phyloP scores from a whole-genome alignment of 2,797 vertebrate genomes.

The Galago senegalensis region DNA sequence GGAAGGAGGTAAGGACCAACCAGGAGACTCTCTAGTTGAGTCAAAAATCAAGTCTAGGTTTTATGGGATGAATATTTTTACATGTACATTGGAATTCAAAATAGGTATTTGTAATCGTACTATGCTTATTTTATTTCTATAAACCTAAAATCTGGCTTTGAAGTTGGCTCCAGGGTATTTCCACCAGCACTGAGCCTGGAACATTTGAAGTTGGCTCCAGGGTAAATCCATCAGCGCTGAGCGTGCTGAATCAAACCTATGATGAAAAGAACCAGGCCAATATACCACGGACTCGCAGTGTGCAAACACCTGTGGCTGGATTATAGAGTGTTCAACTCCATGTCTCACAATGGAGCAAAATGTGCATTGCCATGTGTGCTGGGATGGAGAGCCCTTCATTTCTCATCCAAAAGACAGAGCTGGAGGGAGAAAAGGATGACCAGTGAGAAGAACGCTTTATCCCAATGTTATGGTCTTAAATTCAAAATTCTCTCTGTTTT shows the following conservation, averaged over 20 bases:
- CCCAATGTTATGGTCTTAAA: constrained; percentile 7
- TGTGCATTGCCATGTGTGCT: too few species aligned
- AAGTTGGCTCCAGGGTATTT: constrained; percentile 44
- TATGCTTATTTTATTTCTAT: constrained; percentile 62
- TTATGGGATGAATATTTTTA: constrained; percentile 54
- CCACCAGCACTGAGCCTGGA: constrained; percentile 50
- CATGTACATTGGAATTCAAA: constrained; percentile 50
- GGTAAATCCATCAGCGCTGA: constrained; percentile 46
- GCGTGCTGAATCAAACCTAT: constrained; percentile 51
- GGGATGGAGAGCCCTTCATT: neutral
- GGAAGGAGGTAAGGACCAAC: neutral
- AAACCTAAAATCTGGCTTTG: constrained; percentile 59
- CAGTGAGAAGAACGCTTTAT: neutral
- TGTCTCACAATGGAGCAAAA: neutral
- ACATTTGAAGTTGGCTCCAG: constrained; percentile 52
- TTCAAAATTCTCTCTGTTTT: neutral
- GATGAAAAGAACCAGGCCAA: constrained; percentile 55
- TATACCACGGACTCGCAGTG: neutral
- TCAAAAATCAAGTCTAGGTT: constrained; percentile 51
- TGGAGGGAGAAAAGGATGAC: neutral
- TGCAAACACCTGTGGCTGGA: neutral
- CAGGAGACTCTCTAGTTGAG: neutral
- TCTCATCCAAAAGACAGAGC: neutral
- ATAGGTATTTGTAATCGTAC: constrained; percentile 42
- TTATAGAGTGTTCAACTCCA: neutral